Evolutionary conservation across 2,888 invertebrate genomes (phyloP).

Genomic region (Apamea epomidion): DNA sequence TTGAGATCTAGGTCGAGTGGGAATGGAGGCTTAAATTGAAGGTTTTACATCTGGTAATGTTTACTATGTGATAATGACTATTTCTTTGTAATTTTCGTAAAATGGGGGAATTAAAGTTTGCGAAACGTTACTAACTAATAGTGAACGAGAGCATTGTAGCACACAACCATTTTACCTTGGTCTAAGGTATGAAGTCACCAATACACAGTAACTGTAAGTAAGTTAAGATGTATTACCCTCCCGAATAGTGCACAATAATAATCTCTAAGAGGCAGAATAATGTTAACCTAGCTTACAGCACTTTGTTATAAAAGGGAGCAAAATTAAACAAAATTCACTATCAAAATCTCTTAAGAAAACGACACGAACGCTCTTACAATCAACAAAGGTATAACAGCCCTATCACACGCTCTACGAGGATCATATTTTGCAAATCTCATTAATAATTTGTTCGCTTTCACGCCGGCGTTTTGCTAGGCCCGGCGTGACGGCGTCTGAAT

Average conservation of each 20-base stretch:
- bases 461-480: slow-evolving; percentile 47
- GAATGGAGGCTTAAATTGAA: not conserved
- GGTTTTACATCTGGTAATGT: no score
- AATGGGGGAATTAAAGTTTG: not conserved
- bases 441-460: slow-evolving; percentile 65
- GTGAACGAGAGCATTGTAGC: not conserved
- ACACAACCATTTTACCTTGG: not conserved
- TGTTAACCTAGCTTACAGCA: not conserved
- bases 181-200: not conserved
- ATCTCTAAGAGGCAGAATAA: not conserved
- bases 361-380: not conserved
- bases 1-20: slow-evolving; percentile 8
- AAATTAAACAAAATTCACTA: not conserved
- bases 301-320: not conserved
- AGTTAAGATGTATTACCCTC: not conserved
- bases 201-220: not conserved
- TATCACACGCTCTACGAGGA: slow-evolving; percentile 32
- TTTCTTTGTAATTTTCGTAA: not conserved
- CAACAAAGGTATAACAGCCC: slow-evolving; percentile 29
- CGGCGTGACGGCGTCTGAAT: slow-evolving; percentile 62
- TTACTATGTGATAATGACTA: not conserved
- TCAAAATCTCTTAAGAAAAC: slow-evolving; percentile 3
- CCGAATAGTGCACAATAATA: not conserved
- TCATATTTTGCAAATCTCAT: slow-evolving; percentile 61
- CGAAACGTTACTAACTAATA: not conserved